Percentiles rank a stretch among this genome's conserved stretches.
These are phyloP conservation scores for Andrena bicolor DNA, from an alignment of 2,888 invertebrate genomes.

Conservation along the genomic window DNA sequence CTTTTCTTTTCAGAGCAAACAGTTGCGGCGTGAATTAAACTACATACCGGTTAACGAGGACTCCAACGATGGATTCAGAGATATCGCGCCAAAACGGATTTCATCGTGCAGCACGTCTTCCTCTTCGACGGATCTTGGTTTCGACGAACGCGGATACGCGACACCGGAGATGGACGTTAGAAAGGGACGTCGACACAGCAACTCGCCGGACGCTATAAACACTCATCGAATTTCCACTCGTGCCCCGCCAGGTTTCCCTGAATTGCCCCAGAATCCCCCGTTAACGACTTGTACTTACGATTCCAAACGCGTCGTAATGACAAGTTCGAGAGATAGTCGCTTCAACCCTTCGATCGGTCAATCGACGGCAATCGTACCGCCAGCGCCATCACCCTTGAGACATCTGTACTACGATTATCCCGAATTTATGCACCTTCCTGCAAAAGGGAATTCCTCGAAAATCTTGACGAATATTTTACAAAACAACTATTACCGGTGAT, in stretches of 20 bases:
- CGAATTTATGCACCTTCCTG: constrained; percentile 43
- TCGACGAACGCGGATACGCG: background rate
- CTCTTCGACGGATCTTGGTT: constrained; percentile 30
- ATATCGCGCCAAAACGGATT: background rate
- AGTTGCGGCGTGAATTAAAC: background rate
- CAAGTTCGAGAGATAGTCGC: background rate
- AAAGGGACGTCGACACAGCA: background rate
- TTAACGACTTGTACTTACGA: background rate
- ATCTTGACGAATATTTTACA: constrained; percentile 23
- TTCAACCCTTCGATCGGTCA: background rate
- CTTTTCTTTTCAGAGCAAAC: constrained; percentile 12
- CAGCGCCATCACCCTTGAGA: constrained; percentile 43
- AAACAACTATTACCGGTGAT: constrained; percentile 35
- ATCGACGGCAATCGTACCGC: background rate
- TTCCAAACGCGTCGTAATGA: background rate
- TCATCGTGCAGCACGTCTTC: constrained; percentile 14
- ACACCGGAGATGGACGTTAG: background rate
- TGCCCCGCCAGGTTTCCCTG: constrained; percentile 43
- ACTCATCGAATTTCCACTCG: background rate
- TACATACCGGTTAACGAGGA: constrained; percentile 16
- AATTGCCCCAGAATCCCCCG: constrained; percentile 39
- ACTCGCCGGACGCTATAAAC: background rate
- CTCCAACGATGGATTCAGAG: constrained; percentile 9
- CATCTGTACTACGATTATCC: constrained; percentile 51
- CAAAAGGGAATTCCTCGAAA: background rate